Conservation (phyloP, 1,140 invertebrate species). For the Eumaeus atala region DNA sequence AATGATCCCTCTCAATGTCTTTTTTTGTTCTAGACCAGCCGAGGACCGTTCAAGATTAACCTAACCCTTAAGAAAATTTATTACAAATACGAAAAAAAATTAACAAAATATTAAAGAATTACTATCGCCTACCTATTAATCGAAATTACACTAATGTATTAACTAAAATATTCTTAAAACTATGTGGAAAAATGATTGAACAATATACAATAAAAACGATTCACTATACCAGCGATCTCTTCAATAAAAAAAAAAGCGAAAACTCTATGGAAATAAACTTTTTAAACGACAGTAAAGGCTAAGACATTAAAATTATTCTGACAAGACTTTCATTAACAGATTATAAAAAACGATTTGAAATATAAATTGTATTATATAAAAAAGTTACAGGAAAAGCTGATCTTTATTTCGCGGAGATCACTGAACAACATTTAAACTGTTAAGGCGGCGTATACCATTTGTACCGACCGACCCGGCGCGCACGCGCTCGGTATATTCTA, state of each 20-base stretch:
- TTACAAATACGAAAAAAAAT: constrained; percentile 68
- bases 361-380: constrained; percentile 21
- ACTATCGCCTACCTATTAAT: constrained; percentile 69
- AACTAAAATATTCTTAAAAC: constrained; percentile 69
- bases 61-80: constrained; percentile 66
- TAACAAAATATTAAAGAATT: constrained; percentile 71
- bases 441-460: constrained; percentile 68
- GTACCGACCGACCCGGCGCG: constrained; percentile 55
- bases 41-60: constrained; percentile 63
- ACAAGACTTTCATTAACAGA: constrained; percentile 9
- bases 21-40: constrained; percentile 66
- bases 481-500: constrained; percentile 49
- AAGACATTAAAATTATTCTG: constrained; percentile 1
- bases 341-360: constrained; percentile 8
- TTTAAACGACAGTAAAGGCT: constrained; percentile 9
- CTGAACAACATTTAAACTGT: constrained; percentile 62
- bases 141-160: constrained; percentile 67
- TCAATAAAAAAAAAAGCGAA: constrained; percentile 22
- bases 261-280: constrained; percentile 10
- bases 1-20: constrained; percentile 64
- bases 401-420: constrained; percentile 37
- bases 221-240: constrained; percentile 65
- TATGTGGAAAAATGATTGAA: constrained; percentile 71
- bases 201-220: constrained; percentile 73
- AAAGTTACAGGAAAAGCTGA: constrained; percentile 20